Evolutionary conservation across 2,113 vertebrate species (phyloP), one percentile per base, ranked within the genome.

Genomic region (Polyodon spathula): DNA sequence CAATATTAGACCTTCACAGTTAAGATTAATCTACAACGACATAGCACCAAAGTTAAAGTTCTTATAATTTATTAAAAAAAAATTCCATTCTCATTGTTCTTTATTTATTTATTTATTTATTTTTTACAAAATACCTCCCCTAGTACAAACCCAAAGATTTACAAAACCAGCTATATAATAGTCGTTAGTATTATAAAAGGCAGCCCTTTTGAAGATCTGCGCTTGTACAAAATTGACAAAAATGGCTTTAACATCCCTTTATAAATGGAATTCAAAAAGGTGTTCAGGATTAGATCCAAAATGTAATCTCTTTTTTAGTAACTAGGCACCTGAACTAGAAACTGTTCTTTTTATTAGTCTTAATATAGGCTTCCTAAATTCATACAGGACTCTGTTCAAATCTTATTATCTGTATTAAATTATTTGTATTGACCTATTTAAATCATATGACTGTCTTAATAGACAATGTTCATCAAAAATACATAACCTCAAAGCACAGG

Each of bases 231-330:
- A 74, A 54, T 72, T 82, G 81, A 78, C 80, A 82, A 85, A 84
- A 86, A 86, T 86, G 86, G 83, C 82, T 88, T 85, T 80, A 77
- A 84, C 78, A 84, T 86, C 83, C 84, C 82, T 79, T 76, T 84
- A 84, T 68, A 84, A 85, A 84, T 66, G 66, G 74, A 78, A 78
- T 81, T 73, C 55, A 67, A 79, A 82, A 81, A 62, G 67, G 69
- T 75, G 73, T 76, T 73, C 70, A 65, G 63, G 71, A 71, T 74
- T 80, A 81, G 80, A 80, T 68, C 67, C 76, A 76, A 70, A 70
- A 77, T 66, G 37, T 52, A 54, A 60, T 48, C 27, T 54, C 40
- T 10, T 52, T 52, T 58, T 69, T 72, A 67, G 77, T 74, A 78
- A 69, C 78, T 79, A 84, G 84, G 82, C 85, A 85, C 84, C 76